A percentile compares a stretch with the other conserved stretches of the same genome.
These are phyloP conservation scores for Pluvialis apricaria DNA, from an alignment of 2,113 vertebrate species.

Conservation along the genomic window DNA sequence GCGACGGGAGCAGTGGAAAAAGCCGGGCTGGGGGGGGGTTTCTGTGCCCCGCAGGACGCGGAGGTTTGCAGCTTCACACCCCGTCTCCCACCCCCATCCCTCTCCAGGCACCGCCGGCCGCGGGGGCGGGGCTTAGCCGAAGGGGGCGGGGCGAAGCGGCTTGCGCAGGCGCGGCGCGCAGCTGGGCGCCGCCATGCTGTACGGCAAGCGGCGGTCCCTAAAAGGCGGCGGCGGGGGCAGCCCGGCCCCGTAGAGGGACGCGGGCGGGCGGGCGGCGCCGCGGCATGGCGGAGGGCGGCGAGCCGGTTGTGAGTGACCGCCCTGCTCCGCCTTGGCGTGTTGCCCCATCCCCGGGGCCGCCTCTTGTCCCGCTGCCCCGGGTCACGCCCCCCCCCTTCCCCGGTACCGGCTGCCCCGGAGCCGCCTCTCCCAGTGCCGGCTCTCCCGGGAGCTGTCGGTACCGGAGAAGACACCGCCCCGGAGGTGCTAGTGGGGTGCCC, in stretches of 20 bases:
- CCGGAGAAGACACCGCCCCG: neutral
- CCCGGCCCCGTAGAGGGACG: neutral
- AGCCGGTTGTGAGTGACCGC: conserved; percentile 20
- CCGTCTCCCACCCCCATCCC: rapidly evolving
- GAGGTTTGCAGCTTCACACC: neutral
- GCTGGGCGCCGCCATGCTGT: neutral
- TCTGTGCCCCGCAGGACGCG: neutral
- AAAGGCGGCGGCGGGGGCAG: neutral
- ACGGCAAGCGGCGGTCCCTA: neutral
- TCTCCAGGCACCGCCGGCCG: no score
- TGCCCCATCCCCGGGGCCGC: neutral
- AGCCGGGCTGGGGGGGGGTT: neutral
- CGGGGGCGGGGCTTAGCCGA: neutral
- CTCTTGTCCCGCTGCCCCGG: neutral
- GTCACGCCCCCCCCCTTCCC: neutral
- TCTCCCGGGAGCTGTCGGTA: neutral
- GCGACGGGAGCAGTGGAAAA: rapidly evolving
- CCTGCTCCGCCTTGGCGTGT: neutral
- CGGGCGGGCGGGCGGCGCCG: neutral
- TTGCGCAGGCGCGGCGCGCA: rapidly evolving
- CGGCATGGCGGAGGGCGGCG: conserved; percentile 46
- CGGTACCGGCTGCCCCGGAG: neutral
- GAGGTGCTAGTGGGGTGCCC: neutral
- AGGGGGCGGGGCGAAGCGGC: rapidly evolving
- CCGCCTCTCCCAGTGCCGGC: neutral